phyloP scores from a whole-genome alignment of 2,797 vertebrate species.

The Tinamus major region DNA sequence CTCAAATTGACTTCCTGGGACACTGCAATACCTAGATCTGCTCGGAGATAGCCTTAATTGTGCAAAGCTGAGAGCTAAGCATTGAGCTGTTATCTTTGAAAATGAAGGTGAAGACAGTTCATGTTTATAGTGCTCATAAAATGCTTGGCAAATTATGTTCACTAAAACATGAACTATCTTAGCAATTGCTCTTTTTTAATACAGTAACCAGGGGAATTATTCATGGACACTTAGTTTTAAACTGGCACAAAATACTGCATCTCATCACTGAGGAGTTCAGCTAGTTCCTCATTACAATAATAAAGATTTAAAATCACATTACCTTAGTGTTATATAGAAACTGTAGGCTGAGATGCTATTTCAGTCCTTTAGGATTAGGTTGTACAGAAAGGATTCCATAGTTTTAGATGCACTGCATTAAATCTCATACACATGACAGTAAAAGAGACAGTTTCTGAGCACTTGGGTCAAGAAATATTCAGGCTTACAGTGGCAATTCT shows the following conservation, averaged over 20 bases:
- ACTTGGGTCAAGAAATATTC: neutral
- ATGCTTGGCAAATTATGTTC: neutral
- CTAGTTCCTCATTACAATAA: neutral
- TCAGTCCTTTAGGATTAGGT: neutral
- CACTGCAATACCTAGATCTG: neutral
- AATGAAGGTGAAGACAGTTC: neutral
- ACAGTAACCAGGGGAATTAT: neutral
- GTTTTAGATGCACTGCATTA: neutral
- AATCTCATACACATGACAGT: neutral
- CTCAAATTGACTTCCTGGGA: neutral
- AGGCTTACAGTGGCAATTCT: neutral
- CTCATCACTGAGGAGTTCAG: neutral
- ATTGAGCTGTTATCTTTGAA: neutral
- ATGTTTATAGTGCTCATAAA: neutral
- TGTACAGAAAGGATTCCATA: neutral
- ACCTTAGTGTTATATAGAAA: neutral
- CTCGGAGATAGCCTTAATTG: neutral
- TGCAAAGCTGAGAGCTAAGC: neutral
- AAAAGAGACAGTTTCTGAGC: slow-evolving; percentile 32
- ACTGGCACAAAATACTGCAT: neutral
- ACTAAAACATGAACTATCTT: neutral
- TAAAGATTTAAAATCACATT: neutral
- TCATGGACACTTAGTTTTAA: neutral
- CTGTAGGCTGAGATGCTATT: slow-evolving; percentile 16
- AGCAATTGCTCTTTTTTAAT: neutral